phyloP scores from a whole-genome alignment of 2,797 vertebrate species.

The Tapera naevia region DNA sequence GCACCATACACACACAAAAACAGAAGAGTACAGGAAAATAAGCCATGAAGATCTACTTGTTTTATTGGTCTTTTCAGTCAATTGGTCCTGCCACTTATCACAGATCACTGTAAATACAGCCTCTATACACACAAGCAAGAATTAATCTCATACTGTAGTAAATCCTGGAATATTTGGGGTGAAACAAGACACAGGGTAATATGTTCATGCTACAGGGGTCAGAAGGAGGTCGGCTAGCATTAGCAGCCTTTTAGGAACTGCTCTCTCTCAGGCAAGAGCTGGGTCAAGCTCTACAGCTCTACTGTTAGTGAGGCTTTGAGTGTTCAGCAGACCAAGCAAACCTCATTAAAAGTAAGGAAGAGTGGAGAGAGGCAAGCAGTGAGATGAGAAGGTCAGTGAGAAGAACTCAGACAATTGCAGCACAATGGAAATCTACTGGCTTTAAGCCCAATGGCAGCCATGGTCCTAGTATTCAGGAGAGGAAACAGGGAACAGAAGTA shows the following conservation, averaged over 20 bases:
- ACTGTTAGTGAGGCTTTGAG: not conserved
- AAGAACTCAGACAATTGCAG: not conserved
- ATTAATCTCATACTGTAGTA: constrained; percentile 6
- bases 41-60: not conserved
- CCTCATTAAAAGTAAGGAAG: not conserved
- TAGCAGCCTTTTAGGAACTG: not conserved
- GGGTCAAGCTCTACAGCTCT: not conserved
- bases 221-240: not conserved
- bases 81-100: not conserved
- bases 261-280: not conserved
- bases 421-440: not conserved
- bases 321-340: not conserved
- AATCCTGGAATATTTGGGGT: not conserved
- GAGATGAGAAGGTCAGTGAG: not conserved
- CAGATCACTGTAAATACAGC: not conserved
- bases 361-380: not conserved
- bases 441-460: not conserved
- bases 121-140: not conserved
- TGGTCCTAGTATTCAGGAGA: not conserved
- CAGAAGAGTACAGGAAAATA: not conserved
- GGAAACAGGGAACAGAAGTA: not conserved
- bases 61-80: not conserved
- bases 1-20: not conserved
- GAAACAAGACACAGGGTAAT: not conserved
- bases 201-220: not conserved